phyloP scores from a whole-genome alignment of 2,797 vertebrate species.

The Eulemur coronatus region DNA sequence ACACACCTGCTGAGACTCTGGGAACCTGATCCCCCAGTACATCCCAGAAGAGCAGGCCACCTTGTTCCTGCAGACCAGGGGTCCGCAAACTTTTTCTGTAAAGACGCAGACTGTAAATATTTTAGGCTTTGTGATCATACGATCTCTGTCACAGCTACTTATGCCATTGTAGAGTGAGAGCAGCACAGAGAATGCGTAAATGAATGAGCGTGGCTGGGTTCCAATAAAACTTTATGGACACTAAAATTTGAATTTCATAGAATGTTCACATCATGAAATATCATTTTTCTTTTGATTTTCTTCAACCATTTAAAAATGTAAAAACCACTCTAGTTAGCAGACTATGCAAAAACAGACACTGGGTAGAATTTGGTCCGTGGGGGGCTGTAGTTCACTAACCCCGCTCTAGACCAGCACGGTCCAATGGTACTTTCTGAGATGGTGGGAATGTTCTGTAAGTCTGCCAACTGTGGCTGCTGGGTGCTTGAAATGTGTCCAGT shows the following conservation, averaged over 20 bases:
- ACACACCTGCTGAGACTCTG: background rate
- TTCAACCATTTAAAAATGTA: constrained; percentile 5
- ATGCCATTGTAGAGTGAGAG: background rate
- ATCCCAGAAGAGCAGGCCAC: background rate
- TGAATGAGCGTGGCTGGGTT: background rate
- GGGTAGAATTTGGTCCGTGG: background rate
- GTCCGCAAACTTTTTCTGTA: background rate
- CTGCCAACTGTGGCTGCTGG: background rate
- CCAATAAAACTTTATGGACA: background rate
- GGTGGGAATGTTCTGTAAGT: background rate
- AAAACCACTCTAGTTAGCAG: background rate
- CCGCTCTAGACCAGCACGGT: background rate
- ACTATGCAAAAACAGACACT: background rate
- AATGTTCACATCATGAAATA: background rate
- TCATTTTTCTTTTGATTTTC: background rate
- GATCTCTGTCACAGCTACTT: background rate
- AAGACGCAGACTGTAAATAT: background rate
- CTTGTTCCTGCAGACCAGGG: background rate
- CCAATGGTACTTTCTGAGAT: background rate
- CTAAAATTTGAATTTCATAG: constrained; percentile 31
- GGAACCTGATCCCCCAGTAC: background rate
- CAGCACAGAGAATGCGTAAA: background rate
- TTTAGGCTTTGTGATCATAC: background rate
- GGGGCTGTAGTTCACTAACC: background rate
- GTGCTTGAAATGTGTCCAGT: background rate